phyloP scores from a whole-genome alignment of 2,113 vertebrate species.

The Castor canadensis region DNA sequence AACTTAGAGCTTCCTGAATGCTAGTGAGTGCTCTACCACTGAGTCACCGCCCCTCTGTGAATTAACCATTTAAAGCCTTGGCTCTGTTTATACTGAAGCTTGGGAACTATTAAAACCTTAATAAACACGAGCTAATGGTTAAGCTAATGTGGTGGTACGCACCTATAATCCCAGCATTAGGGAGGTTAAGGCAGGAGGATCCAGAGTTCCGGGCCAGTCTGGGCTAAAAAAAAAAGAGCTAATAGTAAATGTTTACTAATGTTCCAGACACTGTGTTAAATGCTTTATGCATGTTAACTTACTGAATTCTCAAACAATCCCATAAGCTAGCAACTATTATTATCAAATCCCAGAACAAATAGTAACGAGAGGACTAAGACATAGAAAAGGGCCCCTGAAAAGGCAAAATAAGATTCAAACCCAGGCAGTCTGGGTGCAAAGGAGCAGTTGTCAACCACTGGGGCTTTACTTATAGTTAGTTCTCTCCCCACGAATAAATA shows the following conservation, averaged over 20 bases:
- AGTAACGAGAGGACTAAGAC: neutral
- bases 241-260: neutral
- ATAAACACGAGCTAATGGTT: no score
- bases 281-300: neutral
- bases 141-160: neutral
- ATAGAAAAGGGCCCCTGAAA: neutral
- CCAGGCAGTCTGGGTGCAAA: neutral
- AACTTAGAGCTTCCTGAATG: no score
- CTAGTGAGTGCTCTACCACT: no score
- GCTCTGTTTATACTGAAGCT: no score
- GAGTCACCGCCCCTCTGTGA: no score
- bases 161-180: neutral
- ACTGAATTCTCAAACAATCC: neutral
- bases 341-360: neutral
- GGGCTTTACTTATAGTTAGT: neutral
- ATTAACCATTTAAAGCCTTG: no score
- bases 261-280: neutral
- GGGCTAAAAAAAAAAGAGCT: neutral
- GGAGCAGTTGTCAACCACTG: neutral
- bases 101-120: no score
- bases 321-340: neutral
- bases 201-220: neutral
- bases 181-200: neutral
- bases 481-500: neutral
- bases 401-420: neutral